Evolutionary conservation across 1,140 invertebrate species (phyloP).

Genomic region (Bombus affinis): DNA sequence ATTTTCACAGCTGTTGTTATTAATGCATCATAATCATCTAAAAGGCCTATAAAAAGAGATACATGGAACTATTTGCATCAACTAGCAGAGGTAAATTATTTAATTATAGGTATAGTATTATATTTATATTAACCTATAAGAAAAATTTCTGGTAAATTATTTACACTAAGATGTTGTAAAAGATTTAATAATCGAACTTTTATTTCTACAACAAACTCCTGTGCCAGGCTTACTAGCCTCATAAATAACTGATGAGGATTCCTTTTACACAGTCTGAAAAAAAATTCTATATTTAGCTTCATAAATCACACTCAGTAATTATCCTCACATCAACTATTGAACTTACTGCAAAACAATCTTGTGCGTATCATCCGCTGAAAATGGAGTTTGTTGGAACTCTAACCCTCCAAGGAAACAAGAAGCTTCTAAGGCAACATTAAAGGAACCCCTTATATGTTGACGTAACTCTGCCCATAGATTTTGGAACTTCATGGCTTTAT

Average conservation of each 20-base stretch:
- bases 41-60: conserved; percentile 77
- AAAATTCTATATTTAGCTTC: background rate
- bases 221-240: conserved; percentile 85
- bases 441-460: conserved; percentile 81
- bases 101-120: conserved; percentile 9
- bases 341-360: conserved; percentile 73
- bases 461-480: conserved; percentile 84
- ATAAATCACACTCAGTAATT: no score
- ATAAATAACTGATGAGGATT: conserved; percentile 86
- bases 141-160: conserved; percentile 83
- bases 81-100: background rate
- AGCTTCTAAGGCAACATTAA: conserved; percentile 80
- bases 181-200: conserved; percentile 85
- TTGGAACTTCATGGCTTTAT: conserved; percentile 82
- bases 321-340: background rate
- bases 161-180: conserved; percentile 79
- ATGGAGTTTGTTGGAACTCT: conserved; percentile 68
- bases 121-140: conserved; percentile 80
- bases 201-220: conserved; percentile 86
- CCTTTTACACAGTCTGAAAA: conserved; percentile 83
- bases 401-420: conserved; percentile 67
- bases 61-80: background rate
- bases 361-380: conserved; percentile 65
- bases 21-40: conserved; percentile 85
- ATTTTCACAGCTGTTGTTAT: conserved; percentile 84